Evolutionary conservation across 2,888 invertebrate species (phyloP), one percentile per base, ranked within the genome.

Genomic region (Cataglyphis livida): DNA sequence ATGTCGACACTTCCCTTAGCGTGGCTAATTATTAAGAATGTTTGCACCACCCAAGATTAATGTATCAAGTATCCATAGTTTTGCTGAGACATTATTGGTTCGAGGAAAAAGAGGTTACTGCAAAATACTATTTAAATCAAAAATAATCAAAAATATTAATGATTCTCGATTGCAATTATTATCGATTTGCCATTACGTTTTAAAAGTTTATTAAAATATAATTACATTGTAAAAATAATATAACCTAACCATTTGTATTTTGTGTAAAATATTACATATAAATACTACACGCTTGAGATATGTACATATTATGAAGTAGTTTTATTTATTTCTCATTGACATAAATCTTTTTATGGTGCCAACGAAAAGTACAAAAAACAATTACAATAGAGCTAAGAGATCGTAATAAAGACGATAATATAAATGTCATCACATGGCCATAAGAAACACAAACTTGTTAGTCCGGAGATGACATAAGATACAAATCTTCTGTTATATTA

Each of bases 11-110:
- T 88, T 90, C 84, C 90, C 82, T 71, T 81, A 70, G 78, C 64
- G 73, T 59, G 75, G 86, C 84, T 87, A 90, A 90, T 90, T 89
- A 87, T 87, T 85, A 66, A 85, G 85, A 85, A 90, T 89, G 81
- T 89, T 88, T 86, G 81, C 82, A 78, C 78, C 57, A 61, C 38
- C 59, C 57, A 54, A 85, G 88, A 88, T 84, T 78, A 74, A 81
- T 62, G 62, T 62, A 62, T 70, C 57, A 81, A 54, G 78, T 85
- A 85, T 84, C 48, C 38, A 21, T 62, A 61, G 74, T 65, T 32
- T 74, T 2, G 38, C n/a, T 54, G 28, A 38, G 38, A 64, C 44
- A 54, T 70, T 75, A 65, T 74, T 28, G 70, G 25, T 21, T 12
- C 7, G 61, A 85, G 68, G 9, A 74, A 64, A 84, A 74, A 15